Base-by-base conservation (phyloP, 1,140 invertebrate genomes). In the Alviniconcha marisindica region DNA sequence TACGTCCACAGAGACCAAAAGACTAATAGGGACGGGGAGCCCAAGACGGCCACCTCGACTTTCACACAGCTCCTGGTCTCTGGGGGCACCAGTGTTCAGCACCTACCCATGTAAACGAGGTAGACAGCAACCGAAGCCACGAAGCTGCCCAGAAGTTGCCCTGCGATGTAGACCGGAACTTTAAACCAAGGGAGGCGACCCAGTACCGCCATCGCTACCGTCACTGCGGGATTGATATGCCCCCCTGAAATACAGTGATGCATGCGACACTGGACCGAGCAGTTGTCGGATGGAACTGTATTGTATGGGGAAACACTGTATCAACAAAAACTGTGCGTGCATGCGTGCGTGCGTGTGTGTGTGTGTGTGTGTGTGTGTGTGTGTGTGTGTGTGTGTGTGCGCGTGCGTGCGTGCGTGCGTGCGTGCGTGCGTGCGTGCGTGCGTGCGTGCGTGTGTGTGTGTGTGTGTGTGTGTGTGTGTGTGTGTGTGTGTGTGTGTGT, bases 61-160 rank as follows among this genome's bases (percentile, higher is more conserved):
- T n/a, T n/a, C n/a, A n/a, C n/a, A n/a, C n/a, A n/a, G n/a, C n/a
- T n/a, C n/a, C n/a, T n/a, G n/a, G n/a, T n/a, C n/a, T n/a, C n/a
- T n/a, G n/a, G 44, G 44, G 44, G 18, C 18, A 48, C 5, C 5
- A 48, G 44, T n/a, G 60, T 63, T 63, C 10, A 48, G 7, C 89
- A n/a, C n/a, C 87, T 89, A 95, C 94, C 94, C 63, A 86, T 91
- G 88, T 95, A 95, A 15, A 94, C 93, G 0, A 91, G 87, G 85
- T 92, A 95, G 40, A 94, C 90, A 24, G 93, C 42, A n/a, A 92
- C 91, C 0, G 95, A 91, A 10, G 93, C 95, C 0, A 93, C 48
- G 88, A 95, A 95, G 0, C 92, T 92, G n/a, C 95, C 95, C 0
- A 95, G 44, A 84, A 94, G 94, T 87, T 96, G 95, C 7, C 91